These are phyloP conservation scores for Latrodectus elegans DNA, from an alignment of 2,888 invertebrate genomes.

Conservation along the genomic window DNA sequence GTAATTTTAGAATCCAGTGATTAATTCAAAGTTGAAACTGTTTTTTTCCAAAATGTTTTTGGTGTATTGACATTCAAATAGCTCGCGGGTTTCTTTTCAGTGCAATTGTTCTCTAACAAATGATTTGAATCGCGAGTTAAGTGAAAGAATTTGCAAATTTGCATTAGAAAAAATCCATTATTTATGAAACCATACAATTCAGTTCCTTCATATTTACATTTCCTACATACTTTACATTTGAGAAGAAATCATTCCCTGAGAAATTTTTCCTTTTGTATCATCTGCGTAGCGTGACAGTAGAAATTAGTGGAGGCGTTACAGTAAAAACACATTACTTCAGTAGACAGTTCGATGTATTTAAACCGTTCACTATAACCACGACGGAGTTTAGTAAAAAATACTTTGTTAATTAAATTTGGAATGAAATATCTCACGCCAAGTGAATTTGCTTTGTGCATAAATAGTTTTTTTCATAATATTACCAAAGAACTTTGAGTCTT, in stretches of 20 bases:
- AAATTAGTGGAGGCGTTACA: slow-evolving; percentile 49
- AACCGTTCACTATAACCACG: slow-evolving; percentile 15
- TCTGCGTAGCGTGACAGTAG: slow-evolving; percentile 44
- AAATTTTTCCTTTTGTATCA: slow-evolving; percentile 29
- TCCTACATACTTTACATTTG: slow-evolving; percentile 2
- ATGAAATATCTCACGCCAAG: slow-evolving; percentile 55
- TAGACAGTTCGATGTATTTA: slow-evolving; percentile 47
- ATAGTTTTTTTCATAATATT: no score
- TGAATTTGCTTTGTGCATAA: no score
- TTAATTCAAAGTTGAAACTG: no score
- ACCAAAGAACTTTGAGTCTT: no score
- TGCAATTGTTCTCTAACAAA: slow-evolving; percentile 17
- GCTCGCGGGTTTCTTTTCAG: not conserved
- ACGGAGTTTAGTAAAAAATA: slow-evolving; percentile 23
- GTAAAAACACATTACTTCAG: slow-evolving; percentile 56
- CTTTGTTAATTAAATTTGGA: slow-evolving; percentile 59
- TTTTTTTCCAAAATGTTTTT: no score
- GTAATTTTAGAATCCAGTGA: no score
- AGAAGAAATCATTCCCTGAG: not conserved
- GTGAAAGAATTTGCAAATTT: slow-evolving; percentile 18
- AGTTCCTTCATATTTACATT: slow-evolving; percentile 1
- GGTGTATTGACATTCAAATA: slow-evolving; percentile 29
- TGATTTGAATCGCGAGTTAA: slow-evolving; percentile 23
- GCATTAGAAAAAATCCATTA: slow-evolving; percentile 42
- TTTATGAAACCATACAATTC: slow-evolving; percentile 42